A percentile compares a stretch with the other conserved stretches of the same genome.
These are phyloP conservation scores for Eupithecia insigniata DNA, from an alignment of 2,888 invertebrate genomes.

Conservation along the genomic window DNA sequence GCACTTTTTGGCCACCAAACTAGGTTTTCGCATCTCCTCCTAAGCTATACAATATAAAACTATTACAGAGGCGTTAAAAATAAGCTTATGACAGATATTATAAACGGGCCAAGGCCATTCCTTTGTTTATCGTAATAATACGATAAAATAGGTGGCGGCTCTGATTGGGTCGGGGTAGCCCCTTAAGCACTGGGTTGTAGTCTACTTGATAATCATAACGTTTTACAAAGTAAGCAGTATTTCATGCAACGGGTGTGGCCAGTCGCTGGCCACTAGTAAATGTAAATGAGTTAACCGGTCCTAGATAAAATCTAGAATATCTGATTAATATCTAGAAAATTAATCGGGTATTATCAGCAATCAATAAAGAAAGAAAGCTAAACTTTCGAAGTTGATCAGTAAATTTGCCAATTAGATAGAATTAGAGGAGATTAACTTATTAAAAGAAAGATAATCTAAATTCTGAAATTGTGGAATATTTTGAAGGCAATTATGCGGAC, in stretches of 20 bases:
- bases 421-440: constrained; percentile 35
- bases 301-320: constrained; percentile 27
- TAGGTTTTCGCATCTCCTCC: no score
- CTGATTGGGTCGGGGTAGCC: no score
- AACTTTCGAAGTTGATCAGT: constrained; percentile 37
- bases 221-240: constrained; percentile 32
- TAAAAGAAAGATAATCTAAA: constrained; percentile 27
- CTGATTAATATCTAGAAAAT: constrained; percentile 38
- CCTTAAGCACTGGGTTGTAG: no score
- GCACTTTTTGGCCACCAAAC: no score
- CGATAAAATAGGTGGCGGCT: no score
- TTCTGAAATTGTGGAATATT: constrained; percentile 33
- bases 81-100: no score
- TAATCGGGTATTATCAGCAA: constrained; percentile 33
- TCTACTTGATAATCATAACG: constrained; percentile 18
- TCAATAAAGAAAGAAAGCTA: constrained; percentile 32
- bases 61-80: no score
- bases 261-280: constrained; percentile 19
- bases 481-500: constrained; percentile 32
- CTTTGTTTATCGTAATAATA: no score
- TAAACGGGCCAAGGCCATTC: no score
- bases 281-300: constrained; percentile 35
- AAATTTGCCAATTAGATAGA: constrained; percentile 38
- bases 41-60: no score
- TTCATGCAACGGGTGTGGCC: constrained; percentile 32